These are phyloP conservation scores for Cyphomyrus plagiostoma DNA, from an alignment of 2,113 vertebrate genomes.

Conservation along the genomic window DNA sequence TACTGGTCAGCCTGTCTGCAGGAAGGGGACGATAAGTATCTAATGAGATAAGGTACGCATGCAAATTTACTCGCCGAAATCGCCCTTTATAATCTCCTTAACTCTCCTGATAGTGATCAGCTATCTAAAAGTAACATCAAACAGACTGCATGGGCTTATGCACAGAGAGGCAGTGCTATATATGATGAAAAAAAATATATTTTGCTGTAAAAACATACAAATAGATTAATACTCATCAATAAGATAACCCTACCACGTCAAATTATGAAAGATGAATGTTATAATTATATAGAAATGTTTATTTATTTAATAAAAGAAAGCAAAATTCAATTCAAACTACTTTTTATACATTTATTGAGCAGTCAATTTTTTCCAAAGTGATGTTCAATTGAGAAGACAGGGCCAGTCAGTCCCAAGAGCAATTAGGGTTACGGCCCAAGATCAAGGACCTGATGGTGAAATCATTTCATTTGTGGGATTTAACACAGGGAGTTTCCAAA, in stretches of 20 bases:
- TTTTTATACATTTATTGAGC: neutral
- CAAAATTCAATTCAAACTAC: neutral
- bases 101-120: constrained; percentile 60
- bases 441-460: neutral
- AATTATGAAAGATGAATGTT: neutral
- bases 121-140: constrained; percentile 57
- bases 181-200: neutral
- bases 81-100: constrained; percentile 67
- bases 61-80: constrained; percentile 66
- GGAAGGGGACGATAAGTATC: constrained; percentile 54
- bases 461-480: neutral
- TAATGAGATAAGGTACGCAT: constrained; percentile 69
- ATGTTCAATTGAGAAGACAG: neutral
- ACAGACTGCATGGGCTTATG: constrained; percentile 14
- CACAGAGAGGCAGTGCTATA: neutral
- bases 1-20: constrained; percentile 53
- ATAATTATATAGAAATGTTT: neutral
- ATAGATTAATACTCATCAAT: constrained; percentile 9
- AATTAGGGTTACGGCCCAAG: neutral
- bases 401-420: neutral
- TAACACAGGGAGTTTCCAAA: neutral
- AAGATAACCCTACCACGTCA: neutral
- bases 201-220: neutral
- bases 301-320: neutral
- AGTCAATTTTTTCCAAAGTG: neutral